These are phyloP conservation scores for Gopherus evgoodei DNA, from an alignment of 2,113 vertebrate species.

Conservation along the genomic window DNA sequence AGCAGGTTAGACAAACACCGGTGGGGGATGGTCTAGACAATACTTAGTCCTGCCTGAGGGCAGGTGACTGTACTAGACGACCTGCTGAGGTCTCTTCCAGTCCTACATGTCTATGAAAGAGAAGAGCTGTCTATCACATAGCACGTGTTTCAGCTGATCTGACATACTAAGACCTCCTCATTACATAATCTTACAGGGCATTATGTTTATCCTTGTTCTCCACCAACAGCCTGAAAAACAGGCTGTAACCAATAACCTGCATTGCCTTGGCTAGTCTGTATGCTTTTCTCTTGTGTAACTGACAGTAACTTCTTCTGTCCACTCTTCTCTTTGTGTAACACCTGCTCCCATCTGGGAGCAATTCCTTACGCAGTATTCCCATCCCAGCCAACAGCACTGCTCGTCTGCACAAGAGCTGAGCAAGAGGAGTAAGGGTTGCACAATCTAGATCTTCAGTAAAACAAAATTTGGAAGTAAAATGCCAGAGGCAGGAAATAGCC, in stretches of 20 bases:
- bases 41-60: background rate
- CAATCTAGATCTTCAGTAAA: background rate
- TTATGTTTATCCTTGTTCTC: constrained; percentile 14
- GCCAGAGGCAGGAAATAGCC: background rate
- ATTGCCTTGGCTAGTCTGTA: background rate
- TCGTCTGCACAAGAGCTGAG: fast-evolving
- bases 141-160: constrained; percentile 7
- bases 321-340: background rate
- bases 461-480: background rate
- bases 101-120: background rate
- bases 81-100: background rate
- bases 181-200: background rate
- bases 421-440: background rate
- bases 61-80: background rate
- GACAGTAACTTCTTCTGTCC: constrained; percentile 24
- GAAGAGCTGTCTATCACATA: background rate
- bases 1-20: background rate
- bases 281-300: background rate
- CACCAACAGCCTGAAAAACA: constrained; percentile 19
- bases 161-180: background rate
- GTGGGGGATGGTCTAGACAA: background rate
- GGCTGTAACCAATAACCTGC: background rate
- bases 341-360: background rate
- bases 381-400: background rate
- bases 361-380: background rate